Evolutionary conservation across 2,797 vertebrate species (phyloP).

Genomic region (Phataginus tricuspis): DNA sequence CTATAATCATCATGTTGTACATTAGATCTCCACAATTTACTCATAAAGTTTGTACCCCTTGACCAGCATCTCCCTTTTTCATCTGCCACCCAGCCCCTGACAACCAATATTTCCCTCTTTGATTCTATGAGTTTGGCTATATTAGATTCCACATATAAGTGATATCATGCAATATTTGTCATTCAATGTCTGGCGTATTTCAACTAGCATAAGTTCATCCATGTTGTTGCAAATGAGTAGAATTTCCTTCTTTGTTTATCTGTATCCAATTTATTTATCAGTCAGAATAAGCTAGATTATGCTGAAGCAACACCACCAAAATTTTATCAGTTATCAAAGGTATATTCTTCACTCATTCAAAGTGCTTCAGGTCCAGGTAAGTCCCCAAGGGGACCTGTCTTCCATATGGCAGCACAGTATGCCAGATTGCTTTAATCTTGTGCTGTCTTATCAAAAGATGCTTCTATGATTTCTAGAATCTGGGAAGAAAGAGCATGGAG

Average conservation of each 20-base stretch:
- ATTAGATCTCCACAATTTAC: neutral
- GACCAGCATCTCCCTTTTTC: neutral
- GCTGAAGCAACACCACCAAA: neutral
- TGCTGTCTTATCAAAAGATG: neutral
- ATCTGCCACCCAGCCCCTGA: neutral
- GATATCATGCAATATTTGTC: neutral
- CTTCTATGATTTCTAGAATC: neutral
- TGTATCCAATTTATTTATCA: neutral
- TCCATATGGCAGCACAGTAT: neutral
- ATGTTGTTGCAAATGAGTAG: neutral
- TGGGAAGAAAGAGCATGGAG: neutral
- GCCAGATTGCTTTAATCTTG: neutral
- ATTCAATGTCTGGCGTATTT: neutral
- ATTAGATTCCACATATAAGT: neutral
- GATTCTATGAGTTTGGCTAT: neutral
- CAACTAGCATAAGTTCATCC: neutral
- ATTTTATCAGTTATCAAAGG: neutral
- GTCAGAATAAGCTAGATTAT: neutral
- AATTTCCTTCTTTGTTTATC: neutral
- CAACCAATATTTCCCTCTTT: neutral
- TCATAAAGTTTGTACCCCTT: neutral
- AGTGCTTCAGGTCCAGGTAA: neutral
- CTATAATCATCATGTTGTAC: neutral
- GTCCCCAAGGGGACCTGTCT: neutral
- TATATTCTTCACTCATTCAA: neutral